phyloP scores from a whole-genome alignment of 2,888 invertebrate genomes.

The Callinectes sapidus region DNA sequence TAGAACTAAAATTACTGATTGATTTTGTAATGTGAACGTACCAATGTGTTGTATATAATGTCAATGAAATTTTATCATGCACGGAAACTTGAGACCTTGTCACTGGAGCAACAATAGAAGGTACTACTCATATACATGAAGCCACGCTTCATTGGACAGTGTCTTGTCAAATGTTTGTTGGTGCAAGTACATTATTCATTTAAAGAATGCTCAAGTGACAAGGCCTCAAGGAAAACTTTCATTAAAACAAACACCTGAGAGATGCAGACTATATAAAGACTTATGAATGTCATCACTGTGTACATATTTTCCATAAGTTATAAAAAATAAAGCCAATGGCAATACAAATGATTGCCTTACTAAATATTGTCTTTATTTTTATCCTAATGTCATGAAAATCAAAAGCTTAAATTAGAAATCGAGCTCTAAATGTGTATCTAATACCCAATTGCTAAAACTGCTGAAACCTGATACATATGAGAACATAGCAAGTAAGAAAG shows the following conservation, averaged over 20 bases:
- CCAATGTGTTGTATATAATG: constrained; percentile 26
- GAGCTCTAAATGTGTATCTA: neutral
- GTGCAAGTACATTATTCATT: neutral
- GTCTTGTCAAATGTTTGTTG: neutral
- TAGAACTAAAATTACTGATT: neutral
- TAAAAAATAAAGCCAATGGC: constrained; percentile 12
- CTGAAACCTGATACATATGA: neutral
- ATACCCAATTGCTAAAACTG: no score
- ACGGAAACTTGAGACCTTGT: constrained; percentile 9
- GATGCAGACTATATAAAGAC: neutral
- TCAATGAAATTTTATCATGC: neutral
- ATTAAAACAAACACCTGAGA: neutral
- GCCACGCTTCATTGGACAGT: neutral
- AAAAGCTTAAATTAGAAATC: neutral
- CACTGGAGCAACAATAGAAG: neutral
- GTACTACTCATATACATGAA: neutral
- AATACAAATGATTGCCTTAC: neutral
- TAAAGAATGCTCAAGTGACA: neutral
- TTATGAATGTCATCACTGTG: neutral
- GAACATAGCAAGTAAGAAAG: neutral
- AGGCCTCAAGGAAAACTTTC: constrained; percentile 1
- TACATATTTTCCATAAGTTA: neutral
- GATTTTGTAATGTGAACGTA: neutral
- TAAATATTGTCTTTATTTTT: neutral
- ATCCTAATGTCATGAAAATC: neutral